Evolutionary conservation across 2,888 invertebrate genomes (phyloP).

Genomic region (Ryuthela nishihirai): DNA sequence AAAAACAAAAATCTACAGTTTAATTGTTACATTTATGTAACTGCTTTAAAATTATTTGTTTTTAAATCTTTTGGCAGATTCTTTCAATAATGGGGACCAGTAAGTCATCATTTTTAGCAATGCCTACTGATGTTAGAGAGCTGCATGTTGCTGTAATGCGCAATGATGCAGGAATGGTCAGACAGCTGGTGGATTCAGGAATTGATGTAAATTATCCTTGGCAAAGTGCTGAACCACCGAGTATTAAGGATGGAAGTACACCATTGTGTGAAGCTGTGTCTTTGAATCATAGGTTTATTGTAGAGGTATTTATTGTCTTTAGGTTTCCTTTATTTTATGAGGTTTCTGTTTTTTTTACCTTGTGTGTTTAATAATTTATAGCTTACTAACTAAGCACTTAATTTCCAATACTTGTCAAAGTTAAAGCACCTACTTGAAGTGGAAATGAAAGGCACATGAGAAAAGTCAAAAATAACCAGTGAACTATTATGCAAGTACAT

Average conservation of each 20-base stretch:
- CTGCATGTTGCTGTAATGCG: conserved; percentile 53
- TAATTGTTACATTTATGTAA: too few species aligned
- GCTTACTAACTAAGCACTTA: too few species aligned
- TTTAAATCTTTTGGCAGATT: not conserved
- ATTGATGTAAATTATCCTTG: conserved; percentile 53
- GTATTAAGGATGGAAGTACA: conserved; percentile 53
- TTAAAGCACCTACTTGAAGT: too few species aligned
- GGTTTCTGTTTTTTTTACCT: too few species aligned
- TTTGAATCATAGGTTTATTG: conserved; percentile 51
- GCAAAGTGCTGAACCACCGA: conserved; percentile 51
- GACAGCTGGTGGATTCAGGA: conserved; percentile 46
- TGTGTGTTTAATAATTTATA: too few species aligned
- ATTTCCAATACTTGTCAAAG: too few species aligned
- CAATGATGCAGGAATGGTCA: conserved; percentile 49
- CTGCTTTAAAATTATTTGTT: not conserved
- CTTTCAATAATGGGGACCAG: conserved; percentile 12
- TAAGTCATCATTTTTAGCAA: conserved; percentile 37
- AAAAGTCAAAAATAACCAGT: too few species aligned
- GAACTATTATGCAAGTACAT: too few species aligned
- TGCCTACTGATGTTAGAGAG: conserved; percentile 50
- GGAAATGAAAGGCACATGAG: too few species aligned
- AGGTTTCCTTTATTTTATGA: too few species aligned
- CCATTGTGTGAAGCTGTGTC: conserved; percentile 53
- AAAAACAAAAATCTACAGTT: too few species aligned
- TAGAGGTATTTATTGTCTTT: conserved; percentile 48